Base-by-base conservation (phyloP, 2,888 invertebrate species). In the Danaus chrysippus region DNA sequence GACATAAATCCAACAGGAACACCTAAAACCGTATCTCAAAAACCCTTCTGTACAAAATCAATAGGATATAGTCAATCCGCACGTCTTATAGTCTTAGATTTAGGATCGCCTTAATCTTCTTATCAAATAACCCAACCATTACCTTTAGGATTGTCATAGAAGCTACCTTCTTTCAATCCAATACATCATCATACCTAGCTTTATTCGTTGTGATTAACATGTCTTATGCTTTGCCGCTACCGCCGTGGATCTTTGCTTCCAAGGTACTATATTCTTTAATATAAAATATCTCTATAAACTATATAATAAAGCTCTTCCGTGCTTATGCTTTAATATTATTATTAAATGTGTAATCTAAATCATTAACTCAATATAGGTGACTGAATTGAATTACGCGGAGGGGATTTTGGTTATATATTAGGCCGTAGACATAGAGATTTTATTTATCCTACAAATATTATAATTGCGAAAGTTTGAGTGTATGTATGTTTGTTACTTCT, bases 181-280 rank as follows among this genome's bases (percentile, higher is more conserved):
- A 49, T 74, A 76, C 73, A 63, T 65, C n/a, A 59, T 69, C 71
- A 71, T 79, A 67, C 77, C 84, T 78, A 59, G 87, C 86, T 87
- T 87, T 86, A 67, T 78, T 72, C 87, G 87, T 91, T 86, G 89
- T 91, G 71, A 82, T 77, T 91, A 91, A 91, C 79, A 77, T 79
- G 81, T 87, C 86, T 87, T 79, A 78, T 80, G 91, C 90, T 90
- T 90, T 86, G 83, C 87, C 84, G 87, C 84, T 85, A 84, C 82
- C 84, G 84, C 70, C 81, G 82, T 76, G 88, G 89, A 86, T 77
- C 82, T 83, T 83, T 83, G 89, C 88, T 87, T 90, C 70, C 65
- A 86, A 91, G 91, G 91, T 91, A 91, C 76, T 78, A 80, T 75
- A 73, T 75, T 79, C 68, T 78, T 75, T 81, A 82, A 82, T 80